phyloP scores from a whole-genome alignment of 2,888 invertebrate species.

The Eubasilissa splendida region DNA sequence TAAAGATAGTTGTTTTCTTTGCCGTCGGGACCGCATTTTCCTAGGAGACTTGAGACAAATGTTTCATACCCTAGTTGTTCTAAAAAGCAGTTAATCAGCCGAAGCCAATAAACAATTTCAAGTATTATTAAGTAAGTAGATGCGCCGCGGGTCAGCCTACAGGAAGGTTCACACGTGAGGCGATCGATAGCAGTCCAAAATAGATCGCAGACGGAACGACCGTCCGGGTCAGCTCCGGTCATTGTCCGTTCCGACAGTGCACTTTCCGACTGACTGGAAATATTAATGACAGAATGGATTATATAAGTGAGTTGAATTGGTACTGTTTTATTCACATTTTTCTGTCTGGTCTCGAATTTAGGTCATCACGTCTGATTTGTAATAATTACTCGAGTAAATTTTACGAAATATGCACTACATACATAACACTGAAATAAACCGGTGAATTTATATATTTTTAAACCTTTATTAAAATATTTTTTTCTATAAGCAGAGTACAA shows the following conservation, averaged over 20 bases:
- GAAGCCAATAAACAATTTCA: background rate
- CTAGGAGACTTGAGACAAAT: background rate
- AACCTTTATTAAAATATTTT: no score
- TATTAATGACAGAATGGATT: constrained; percentile 2
- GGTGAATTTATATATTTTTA: no score
- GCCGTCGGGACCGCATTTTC: background rate
- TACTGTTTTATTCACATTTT: background rate
- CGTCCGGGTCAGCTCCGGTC: constrained; percentile 12
- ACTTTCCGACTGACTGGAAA: constrained; percentile 4
- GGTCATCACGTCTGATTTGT: no score
- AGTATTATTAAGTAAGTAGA: background rate
- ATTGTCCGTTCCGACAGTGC: constrained; percentile 3
- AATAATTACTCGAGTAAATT: no score
- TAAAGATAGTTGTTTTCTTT: no score
- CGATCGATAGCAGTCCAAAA: constrained; percentile 16
- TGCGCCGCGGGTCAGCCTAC: background rate
- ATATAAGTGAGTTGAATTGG: background rate
- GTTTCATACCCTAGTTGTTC: background rate
- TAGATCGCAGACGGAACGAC: constrained; percentile 25
- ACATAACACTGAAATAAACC: no score
- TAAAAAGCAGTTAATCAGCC: background rate
- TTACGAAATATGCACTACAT: no score
- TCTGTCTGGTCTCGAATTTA: no score
- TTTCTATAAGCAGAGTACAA: no score
- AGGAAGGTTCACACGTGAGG: constrained; percentile 15